These are phyloP conservation scores for Halotydeus destructor DNA, from an alignment of 1,140 invertebrate species.

Conservation along the genomic window DNA sequence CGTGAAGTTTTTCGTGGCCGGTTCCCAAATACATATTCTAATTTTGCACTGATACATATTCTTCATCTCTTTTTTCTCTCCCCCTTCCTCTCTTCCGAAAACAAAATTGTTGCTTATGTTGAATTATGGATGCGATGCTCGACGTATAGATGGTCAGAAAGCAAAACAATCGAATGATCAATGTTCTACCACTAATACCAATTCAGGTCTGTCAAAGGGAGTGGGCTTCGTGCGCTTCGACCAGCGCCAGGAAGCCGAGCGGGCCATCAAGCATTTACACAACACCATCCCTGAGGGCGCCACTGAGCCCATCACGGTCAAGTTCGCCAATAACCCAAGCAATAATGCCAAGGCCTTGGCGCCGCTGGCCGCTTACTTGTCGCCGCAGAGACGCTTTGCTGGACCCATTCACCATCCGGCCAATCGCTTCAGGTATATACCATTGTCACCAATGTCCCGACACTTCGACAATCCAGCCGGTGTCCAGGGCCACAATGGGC, in stretches of 20 bases:
- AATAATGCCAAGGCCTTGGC: constrained; percentile 70
- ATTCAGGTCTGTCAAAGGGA: constrained; percentile 80
- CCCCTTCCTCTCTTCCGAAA: constrained; percentile 6
- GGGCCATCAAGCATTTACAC: constrained; percentile 91
- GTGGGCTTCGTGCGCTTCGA: constrained; percentile 99
- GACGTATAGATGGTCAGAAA: constrained; percentile 12
- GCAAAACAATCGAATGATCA: constrained; percentile 1
- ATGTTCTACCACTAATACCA: constrained; percentile 5
- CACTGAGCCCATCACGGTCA: constrained; percentile 91
- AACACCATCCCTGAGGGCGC: constrained; percentile 88
- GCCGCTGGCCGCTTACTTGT: constrained; percentile 71
- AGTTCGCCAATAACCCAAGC: constrained; percentile 98
- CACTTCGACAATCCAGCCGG: constrained; percentile 21
- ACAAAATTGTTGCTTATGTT: constrained; percentile 6
- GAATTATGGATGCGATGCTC: constrained; percentile 1
- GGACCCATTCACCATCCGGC: constrained; percentile 79
- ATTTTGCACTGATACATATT: constrained; percentile 2
- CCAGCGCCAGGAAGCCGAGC: constrained; percentile 86
- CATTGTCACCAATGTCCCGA: constrained; percentile 42
- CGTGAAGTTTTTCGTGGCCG: no score
- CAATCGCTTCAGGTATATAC: constrained; percentile 65
- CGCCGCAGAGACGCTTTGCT: constrained; percentile 46
- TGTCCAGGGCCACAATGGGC: not conserved
- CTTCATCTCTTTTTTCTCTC: constrained; percentile 7
- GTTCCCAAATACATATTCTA: no score